Percentiles rank a stretch among this genome's conserved stretches.
These are phyloP conservation scores for Sinhomidia bicolor DNA, from an alignment of 2,888 invertebrate genomes.

Conservation along the genomic window DNA sequence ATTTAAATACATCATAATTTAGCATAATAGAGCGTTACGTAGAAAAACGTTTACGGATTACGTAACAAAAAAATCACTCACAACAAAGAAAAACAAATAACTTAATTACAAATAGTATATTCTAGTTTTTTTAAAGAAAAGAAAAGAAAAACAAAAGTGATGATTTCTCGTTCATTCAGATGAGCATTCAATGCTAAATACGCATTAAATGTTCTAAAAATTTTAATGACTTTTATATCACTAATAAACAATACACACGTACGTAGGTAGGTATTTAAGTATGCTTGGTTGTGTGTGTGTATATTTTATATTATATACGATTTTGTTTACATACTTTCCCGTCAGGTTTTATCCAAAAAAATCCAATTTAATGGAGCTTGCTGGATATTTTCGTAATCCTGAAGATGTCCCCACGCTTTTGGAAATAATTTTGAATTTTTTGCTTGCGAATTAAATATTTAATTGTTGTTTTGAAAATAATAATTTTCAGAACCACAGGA, in stretches of 20 bases:
- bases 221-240: neutral
- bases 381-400: neutral
- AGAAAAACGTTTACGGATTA: neutral
- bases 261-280: neutral
- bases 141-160: no score
- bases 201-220: neutral
- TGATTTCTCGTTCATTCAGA: no score
- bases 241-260: neutral
- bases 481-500: conserved; percentile 4
- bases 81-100: neutral
- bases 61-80: conserved; percentile 29
- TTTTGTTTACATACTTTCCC: conserved; percentile 59
- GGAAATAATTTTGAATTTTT: conserved; percentile 2
- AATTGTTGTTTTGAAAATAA: conserved; percentile 36
- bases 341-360: conserved; percentile 10
- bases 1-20: conserved; percentile 9
- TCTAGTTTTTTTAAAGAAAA: neutral
- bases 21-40: neutral
- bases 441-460: neutral
- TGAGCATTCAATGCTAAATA: neutral
- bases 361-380: neutral
- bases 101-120: neutral
- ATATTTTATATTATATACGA: neutral
- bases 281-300: neutral
- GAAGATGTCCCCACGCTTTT: neutral